A percentile compares a stretch with the other conserved stretches of the same genome.
Evolutionary conservation across 2,113 vertebrate genomes (phyloP).

Genomic region (Rallus limicola): DNA sequence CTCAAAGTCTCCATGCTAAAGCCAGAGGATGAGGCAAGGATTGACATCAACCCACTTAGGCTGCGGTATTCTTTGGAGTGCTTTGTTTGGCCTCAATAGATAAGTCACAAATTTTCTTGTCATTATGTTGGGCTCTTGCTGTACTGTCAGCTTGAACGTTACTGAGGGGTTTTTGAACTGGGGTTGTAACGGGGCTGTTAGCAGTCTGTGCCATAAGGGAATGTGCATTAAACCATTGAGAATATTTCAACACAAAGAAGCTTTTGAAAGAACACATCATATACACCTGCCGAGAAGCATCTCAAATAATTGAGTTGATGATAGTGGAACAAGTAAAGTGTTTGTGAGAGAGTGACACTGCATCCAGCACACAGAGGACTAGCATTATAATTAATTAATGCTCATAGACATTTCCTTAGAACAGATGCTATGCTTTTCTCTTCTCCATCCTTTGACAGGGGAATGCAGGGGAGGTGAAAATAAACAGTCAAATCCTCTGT

Average conservation of each 20-base stretch:
- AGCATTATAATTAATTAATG: conserved; percentile 51
- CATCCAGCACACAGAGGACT: conserved; percentile 4
- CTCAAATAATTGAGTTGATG: conserved; percentile 38
- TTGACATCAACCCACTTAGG: background rate
- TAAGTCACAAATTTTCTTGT: conserved; percentile 18
- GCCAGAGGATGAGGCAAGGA: background rate
- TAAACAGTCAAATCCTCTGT: conserved; percentile 20
- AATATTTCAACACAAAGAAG: conserved; percentile 41
- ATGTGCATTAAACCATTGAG: background rate
- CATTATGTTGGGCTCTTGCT: background rate
- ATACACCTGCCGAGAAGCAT: conserved; percentile 18
- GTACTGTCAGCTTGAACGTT: background rate
- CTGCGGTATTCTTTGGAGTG: background rate
- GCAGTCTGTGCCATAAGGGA: background rate
- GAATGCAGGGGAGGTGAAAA: background rate
- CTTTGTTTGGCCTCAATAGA: background rate
- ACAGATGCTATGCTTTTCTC: conserved; percentile 5
- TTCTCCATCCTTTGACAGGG: background rate
- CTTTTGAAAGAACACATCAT: background rate
- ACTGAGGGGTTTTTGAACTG: background rate
- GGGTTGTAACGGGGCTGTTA: background rate
- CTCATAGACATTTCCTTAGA: conserved; percentile 1
- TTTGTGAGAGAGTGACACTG: conserved; percentile 11
- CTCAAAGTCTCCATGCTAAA: background rate
- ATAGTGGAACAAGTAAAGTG: background rate